phyloP scores from a whole-genome alignment of 2,797 vertebrate species.

The Tragopan temminckii region DNA sequence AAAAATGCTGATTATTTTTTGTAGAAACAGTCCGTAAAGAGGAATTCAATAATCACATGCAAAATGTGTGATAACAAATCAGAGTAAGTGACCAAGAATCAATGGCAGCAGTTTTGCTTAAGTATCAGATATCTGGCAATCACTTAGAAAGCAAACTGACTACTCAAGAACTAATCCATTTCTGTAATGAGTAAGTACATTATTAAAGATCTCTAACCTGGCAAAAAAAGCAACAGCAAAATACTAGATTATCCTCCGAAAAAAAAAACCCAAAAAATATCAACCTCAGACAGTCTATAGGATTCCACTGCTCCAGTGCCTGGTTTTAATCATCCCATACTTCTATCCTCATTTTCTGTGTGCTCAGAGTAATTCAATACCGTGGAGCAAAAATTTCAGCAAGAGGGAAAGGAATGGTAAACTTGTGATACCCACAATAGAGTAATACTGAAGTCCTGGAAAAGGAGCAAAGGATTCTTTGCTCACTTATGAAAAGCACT shows the following conservation, averaged over 20 bases:
- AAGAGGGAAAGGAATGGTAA: background rate
- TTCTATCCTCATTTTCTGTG: background rate
- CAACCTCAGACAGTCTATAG: background rate
- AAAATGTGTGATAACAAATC: accelerated
- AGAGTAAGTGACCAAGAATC: background rate
- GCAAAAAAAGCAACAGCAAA: background rate
- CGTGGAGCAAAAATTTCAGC: background rate
- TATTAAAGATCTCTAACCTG: background rate
- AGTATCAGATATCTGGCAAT: background rate
- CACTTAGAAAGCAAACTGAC: background rate
- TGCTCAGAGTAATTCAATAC: background rate
- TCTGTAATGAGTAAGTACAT: background rate
- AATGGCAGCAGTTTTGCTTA: background rate
- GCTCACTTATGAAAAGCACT: background rate
- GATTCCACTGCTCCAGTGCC: background rate
- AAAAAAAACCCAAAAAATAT: too few relatives aligned
- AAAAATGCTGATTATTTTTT: background rate
- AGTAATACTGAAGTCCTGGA: background rate
- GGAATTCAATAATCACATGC: background rate
- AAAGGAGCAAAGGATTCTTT: background rate
- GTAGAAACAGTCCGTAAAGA: background rate
- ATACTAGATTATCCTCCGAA: background rate
- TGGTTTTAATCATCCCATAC: background rate
- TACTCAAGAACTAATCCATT: background rate
- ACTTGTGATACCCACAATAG: background rate